These are phyloP conservation scores for Tetraodon nigroviridis DNA, from an alignment of 2,113 vertebrate species.

Conservation along the genomic window DNA sequence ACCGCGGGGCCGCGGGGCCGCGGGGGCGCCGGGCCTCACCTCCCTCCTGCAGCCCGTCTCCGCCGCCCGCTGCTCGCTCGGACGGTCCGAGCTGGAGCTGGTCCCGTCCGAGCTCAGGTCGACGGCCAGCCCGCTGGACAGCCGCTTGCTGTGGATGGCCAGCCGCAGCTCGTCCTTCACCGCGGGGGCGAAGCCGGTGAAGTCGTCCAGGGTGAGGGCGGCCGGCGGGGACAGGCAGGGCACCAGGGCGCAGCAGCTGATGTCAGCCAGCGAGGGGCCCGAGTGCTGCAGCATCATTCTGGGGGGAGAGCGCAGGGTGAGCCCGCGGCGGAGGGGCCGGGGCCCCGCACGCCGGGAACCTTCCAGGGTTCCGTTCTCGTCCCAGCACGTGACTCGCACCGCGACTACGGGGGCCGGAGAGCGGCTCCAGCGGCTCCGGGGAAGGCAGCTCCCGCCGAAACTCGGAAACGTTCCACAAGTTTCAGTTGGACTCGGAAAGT, in stretches of 20 bases:
- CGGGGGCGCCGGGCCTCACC: slow-evolving; percentile 67
- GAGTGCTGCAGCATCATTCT: slow-evolving; percentile 96
- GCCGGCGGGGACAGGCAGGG: slow-evolving; percentile 90
- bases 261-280: slow-evolving; percentile 86
- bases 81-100: slow-evolving; percentile 74
- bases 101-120: slow-evolving; percentile 74
- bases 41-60: slow-evolving; percentile 67
- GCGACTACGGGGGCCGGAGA: too few species aligned
- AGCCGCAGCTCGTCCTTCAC: slow-evolving; percentile 93
- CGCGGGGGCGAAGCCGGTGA: slow-evolving; percentile 86
- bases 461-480: too few species aligned
- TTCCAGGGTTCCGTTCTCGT: too few species aligned
- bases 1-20: neutral
- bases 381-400: too few species aligned
- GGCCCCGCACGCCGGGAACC: neutral
- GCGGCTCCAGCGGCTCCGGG: too few species aligned
- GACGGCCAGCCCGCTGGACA: slow-evolving; percentile 79
- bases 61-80: slow-evolving; percentile 45
- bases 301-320: neutral
- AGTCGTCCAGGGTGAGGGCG: slow-evolving; percentile 89
- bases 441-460: too few species aligned
- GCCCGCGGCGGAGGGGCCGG: neutral
- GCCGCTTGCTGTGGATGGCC: slow-evolving; percentile 87
- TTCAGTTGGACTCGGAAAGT: too few species aligned
- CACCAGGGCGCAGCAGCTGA: slow-evolving; percentile 89